phyloP scores from a whole-genome alignment of 2,113 vertebrate species.

The Tachuris rubrigastra region DNA sequence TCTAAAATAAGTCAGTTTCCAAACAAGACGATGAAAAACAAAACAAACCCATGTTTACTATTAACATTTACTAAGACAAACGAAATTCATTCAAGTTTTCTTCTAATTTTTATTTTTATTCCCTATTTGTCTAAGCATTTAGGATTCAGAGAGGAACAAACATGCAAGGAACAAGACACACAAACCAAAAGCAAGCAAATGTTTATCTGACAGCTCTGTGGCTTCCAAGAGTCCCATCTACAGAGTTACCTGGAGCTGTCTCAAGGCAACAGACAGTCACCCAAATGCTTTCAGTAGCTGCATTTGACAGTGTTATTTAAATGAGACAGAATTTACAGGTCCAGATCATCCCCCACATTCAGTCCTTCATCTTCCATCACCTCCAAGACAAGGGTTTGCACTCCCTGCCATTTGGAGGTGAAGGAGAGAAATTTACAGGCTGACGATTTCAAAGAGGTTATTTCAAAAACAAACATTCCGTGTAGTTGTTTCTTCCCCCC shows the following conservation, averaged over 20 bases:
- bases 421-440: not conserved
- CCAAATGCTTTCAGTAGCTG: rapidly evolving
- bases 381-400: not conserved
- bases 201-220: not conserved
- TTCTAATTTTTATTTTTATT: not conserved
- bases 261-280: not conserved
- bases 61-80: not conserved
- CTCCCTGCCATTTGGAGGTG: not conserved
- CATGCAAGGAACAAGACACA: not conserved
- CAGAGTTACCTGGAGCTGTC: not conserved
- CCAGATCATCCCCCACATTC: not conserved
- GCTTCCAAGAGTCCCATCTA: no score
- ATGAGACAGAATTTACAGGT: not conserved
- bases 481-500: not conserved
- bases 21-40: not conserved
- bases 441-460: not conserved
- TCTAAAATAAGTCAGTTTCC: not conserved
- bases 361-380: not conserved
- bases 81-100: not conserved
- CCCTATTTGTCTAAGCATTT: not conserved
- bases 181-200: not conserved
- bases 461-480: not conserved
- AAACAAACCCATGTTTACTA: not conserved
- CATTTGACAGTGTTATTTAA: not conserved
- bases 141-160: not conserved